A percentile compares a stretch with the other conserved stretches of the same genome.
Evolutionary conservation across 2,888 invertebrate species (phyloP).

Genomic region (Aporophyla nigra): DNA sequence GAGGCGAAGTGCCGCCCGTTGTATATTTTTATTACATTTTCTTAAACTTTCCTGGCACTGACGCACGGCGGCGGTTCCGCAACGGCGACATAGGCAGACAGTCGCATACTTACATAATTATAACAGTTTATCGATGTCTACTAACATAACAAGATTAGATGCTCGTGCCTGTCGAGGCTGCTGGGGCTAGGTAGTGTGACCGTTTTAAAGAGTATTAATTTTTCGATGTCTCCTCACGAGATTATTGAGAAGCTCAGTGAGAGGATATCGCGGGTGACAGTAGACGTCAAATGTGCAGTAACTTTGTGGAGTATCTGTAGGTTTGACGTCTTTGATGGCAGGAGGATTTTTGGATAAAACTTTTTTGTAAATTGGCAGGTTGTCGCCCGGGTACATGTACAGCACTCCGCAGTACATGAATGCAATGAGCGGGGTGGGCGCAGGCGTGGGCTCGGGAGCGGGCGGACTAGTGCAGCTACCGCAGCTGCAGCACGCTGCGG

Average conservation of each 20-base stretch:
- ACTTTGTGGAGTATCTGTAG: constrained; percentile 54
- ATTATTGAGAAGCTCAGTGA: constrained; percentile 64
- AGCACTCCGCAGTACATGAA: constrained; percentile 95
- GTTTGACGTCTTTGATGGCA: constrained; percentile 55
- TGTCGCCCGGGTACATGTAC: constrained; percentile 93
- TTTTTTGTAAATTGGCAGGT: constrained; percentile 78
- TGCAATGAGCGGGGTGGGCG: constrained; percentile 92
- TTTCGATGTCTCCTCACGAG: constrained; percentile 77
- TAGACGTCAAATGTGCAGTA: constrained; percentile 67
- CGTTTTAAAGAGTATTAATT: constrained; percentile 79
- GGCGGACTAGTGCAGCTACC: constrained; percentile 93
- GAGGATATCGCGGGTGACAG: constrained; percentile 73
- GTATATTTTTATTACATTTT: constrained; percentile 79
- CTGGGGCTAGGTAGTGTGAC: constrained; percentile 89
- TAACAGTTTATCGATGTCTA: constrained; percentile 89
- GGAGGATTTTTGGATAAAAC: constrained; percentile 34
- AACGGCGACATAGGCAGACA: constrained; percentile 79
- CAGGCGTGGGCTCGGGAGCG: constrained; percentile 90
- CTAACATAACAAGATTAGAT: constrained; percentile 88
- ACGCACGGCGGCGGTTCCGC: constrained; percentile 86
- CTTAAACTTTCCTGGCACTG: constrained; percentile 81
- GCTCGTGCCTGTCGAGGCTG: constrained; percentile 86
- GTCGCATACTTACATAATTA: constrained; percentile 78
- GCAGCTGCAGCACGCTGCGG: constrained; percentile 94
- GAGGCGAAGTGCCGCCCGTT: constrained; percentile 78